Percentiles rank a stretch among this genome's conserved stretches.
phyloP scores from a whole-genome alignment of 2,797 vertebrate genomes.

The Hoplostethus mediterraneus region DNA sequence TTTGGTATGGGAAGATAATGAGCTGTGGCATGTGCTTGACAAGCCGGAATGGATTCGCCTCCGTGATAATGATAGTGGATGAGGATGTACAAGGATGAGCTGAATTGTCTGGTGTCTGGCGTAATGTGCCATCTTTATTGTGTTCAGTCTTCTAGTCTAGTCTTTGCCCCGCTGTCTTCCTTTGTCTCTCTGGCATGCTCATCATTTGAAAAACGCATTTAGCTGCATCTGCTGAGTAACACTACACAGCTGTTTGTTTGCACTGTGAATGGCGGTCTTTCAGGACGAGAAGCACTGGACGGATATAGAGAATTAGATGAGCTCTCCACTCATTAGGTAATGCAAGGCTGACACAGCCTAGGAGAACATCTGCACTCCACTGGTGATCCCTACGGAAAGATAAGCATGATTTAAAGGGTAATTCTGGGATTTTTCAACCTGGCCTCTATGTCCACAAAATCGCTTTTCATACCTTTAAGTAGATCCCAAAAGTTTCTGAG shows the following conservation, averaged over 20 bases:
- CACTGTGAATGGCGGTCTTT: constrained; percentile 56
- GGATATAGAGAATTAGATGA: constrained; percentile 16
- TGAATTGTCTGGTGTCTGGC: constrained; percentile 5
- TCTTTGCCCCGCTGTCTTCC: constrained; percentile 46
- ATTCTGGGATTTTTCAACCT: too few relatives aligned
- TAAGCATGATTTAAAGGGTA: constrained; percentile 13
- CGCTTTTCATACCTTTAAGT: too few relatives aligned
- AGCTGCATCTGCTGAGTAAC: constrained; percentile 63
- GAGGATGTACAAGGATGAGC: constrained; percentile 12
- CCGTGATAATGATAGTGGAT: constrained; percentile 23
- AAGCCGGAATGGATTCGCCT: constrained; percentile 37
- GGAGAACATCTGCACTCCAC: background rate
- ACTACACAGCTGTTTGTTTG: constrained; percentile 44
- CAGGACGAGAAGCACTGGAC: constrained; percentile 8
- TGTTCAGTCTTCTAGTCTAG: constrained; percentile 34
- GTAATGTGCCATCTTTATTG: constrained; percentile 24
- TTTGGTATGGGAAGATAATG: constrained; percentile 51
- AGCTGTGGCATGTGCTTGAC: constrained; percentile 45
- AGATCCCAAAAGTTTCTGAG: too few relatives aligned
- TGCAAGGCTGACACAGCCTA: background rate
- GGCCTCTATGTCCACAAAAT: too few relatives aligned
- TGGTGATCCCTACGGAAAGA: constrained; percentile 22
- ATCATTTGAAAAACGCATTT: constrained; percentile 68
- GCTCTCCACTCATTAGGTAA: constrained; percentile 2
- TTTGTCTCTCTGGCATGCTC: constrained; percentile 32